These are phyloP conservation scores for Hirtodrosophila histrioides DNA, from an alignment of 2,888 invertebrate genomes.

Conservation along the genomic window DNA sequence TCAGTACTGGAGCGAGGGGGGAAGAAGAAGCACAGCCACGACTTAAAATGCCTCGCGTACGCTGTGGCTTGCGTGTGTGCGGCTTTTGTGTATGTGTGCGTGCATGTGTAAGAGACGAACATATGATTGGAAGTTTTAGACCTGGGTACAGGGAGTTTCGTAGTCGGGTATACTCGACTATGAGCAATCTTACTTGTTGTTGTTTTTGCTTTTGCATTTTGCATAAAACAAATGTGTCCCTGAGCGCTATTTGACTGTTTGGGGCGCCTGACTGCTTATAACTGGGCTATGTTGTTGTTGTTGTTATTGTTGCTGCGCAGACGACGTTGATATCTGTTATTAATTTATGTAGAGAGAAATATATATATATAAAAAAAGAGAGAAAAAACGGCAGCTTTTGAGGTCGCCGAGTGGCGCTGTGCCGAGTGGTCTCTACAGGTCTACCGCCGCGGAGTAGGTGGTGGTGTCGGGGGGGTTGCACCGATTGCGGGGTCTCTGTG, in stretches of 20 bases:
- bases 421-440: conserved; percentile 35
- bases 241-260: conserved; percentile 72
- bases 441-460: conserved; percentile 28
- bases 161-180: too few relatives aligned
- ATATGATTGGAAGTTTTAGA: too few relatives aligned
- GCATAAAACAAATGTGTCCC: conserved; percentile 78
- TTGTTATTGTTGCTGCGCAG: conserved; percentile 31
- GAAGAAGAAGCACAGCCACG: too few relatives aligned
- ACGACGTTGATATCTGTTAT: conserved; percentile 76
- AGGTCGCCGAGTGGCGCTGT: conserved; percentile 49
- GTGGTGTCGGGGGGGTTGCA: conserved; percentile 2
- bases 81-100: too few relatives aligned
- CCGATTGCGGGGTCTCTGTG: conserved; percentile 8
- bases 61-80: too few relatives aligned
- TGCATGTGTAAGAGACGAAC: too few relatives aligned
- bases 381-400: conserved; percentile 54
- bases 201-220: conserved; percentile 39
- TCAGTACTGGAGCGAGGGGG: too few relatives aligned
- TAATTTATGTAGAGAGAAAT: conserved; percentile 74
- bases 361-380: conserved; percentile 30
- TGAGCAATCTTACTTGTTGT: conserved; percentile 26
- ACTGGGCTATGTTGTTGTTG: conserved; percentile 62
- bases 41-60: too few relatives aligned
- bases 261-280: conserved; percentile 63
- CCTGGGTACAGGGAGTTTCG: too few relatives aligned